Base-by-base conservation (phyloP, 2,113 vertebrate genomes). In the Sander vitreus region DNA sequence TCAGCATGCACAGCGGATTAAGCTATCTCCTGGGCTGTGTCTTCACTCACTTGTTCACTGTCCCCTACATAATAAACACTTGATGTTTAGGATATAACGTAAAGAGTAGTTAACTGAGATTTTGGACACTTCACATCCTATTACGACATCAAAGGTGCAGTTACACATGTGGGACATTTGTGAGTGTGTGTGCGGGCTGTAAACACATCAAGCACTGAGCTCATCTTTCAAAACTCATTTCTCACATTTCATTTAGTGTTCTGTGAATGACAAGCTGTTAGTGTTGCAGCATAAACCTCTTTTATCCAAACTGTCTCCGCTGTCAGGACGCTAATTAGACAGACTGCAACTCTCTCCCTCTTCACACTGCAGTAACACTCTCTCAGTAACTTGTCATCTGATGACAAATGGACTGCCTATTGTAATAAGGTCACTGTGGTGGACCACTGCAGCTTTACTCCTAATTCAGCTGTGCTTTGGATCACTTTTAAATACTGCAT, bases 261-360 rank as follows among this genome's bases (percentile, higher is more conserved):
- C 39, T 76, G 50, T 80, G 80, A 83, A 72, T 84, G 88, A 77
- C 88, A 76, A 76, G 66, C 76, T 48, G 65, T 74, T 83, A 78
- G 78, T 89, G 83, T 71, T 76, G 79, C 45, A 63, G 73, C 73
- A 84, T 78, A 83, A 89, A 68, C 71, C 74, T 65, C 82, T 84
- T 87, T 86, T 64, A 76, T 91, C 59, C 59, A 83, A 67, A 88
- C 84, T 66, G 74, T 69, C 78, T 85, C 45, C 59, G 19, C 81
- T 88, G 72, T 83, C 88, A 84, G 62, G 72, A 78, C 8, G 48
- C 73, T 91, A 89, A 93, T 89, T 86, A 87, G 81, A 90, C 73
- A 76, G 33, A 77, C 69, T 54, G 63, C 62, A 23, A 36, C 50
- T 81, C 79, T 68, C 57, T 53, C 36, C 13, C n/a, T 79, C 83